Conservation (phyloP, 2,888 invertebrate genomes). For the Hyposoter didymator region DNA sequence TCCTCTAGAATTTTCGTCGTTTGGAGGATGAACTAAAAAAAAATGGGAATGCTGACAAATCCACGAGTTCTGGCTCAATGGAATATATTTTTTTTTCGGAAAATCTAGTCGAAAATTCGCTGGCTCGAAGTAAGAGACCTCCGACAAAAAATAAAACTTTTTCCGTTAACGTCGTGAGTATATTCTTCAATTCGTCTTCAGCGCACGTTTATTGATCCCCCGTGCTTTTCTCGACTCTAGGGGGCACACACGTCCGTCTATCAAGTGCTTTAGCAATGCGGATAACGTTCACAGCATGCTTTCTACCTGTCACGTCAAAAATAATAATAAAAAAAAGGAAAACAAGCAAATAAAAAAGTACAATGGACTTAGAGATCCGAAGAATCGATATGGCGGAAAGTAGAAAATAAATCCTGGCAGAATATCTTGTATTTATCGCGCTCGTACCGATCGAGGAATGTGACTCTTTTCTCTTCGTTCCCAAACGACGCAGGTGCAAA, state of each 20-base stretch:
- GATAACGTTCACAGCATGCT: conserved; percentile 11
- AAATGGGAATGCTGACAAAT: background rate
- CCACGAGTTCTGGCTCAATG: background rate
- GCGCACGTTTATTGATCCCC: conserved; percentile 49
- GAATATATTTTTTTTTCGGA: background rate
- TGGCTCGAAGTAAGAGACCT: background rate
- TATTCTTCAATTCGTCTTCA: conserved; percentile 40
- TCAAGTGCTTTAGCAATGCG: conserved; percentile 15
- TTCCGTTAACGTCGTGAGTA: conserved; percentile 11
- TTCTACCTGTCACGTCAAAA: conserved; percentile 41
- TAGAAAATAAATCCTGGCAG: conserved; percentile 13
- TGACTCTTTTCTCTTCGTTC: conserved; percentile 24
- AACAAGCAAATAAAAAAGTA: background rate
- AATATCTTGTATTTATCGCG: background rate
- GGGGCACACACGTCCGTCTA: conserved; percentile 14
- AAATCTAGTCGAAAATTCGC: background rate
- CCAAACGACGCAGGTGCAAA: conserved; percentile 13
- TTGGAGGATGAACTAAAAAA: background rate
- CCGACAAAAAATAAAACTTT: background rate
- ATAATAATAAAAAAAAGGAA: background rate
- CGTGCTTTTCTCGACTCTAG: conserved; percentile 40
- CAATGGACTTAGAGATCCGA: background rate
- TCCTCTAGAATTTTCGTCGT: background rate
- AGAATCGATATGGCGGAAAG: conserved; percentile 26
- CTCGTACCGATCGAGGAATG: background rate